Base-by-base conservation (phyloP, 2,888 invertebrate species). In the Drosophila atripex region DNA sequence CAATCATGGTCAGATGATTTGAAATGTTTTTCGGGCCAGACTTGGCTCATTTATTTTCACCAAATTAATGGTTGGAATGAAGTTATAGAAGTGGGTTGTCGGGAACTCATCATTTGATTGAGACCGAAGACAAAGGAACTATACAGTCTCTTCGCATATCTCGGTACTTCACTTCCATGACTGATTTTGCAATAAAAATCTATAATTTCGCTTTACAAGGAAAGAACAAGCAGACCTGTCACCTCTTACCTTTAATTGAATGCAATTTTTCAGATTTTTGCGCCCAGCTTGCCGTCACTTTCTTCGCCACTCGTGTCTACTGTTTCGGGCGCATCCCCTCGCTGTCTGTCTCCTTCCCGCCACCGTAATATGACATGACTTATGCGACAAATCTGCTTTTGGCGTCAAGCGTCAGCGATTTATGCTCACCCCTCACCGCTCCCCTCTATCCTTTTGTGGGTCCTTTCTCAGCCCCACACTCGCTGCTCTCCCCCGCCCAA, bases 301-400 rank as follows among this genome's bases (percentile, higher is more conserved):
- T 43, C 32, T 49, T 21, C 49, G 43, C 35, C 47, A 25, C 41
- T 39, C 39, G 32, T 2, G 23, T 18, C 30, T 30, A 12, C 32
- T 52, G 16, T 60, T 47, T 49, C 51, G 30, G 9, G 28, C 9
- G 28, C 25, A 32, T 18, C 43, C n/a, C 43, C 18, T n/a, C 14
- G 18, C 9, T 38, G 45, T 32, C 46, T 46, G 8, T 21, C 35
- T 32, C 18, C 52, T n/a, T n/a, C 7, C 43, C 45, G 28, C 23
- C 30, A 25, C 35, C 28, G 39, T 88, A 80, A 88, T 88, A 66
- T 86, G 89, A 82, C 88, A 87, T 85, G 88, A 85, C 89, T 87
- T 87, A 87, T 82, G 89, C 88, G 89, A 85, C 88, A 88, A 77
- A 88, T 85, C 79, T 85, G 86, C 86, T 78, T 78, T 68, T 73